phyloP scores from a whole-genome alignment of 2,113 vertebrate species.

The Stercorarius parasiticus region DNA sequence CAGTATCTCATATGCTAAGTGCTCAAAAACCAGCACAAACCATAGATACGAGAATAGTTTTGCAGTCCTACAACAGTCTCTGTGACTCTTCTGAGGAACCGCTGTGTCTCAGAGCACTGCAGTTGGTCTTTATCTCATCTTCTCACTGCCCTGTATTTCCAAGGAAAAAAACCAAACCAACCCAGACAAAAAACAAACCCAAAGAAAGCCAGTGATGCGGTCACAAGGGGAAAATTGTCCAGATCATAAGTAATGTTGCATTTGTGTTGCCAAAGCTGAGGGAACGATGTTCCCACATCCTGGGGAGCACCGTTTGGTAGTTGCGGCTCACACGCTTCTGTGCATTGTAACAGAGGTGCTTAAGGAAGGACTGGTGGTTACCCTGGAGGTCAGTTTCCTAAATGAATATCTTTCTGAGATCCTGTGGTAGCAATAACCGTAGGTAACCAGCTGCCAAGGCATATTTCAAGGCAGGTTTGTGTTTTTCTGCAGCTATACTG shows the following conservation, averaged over 20 bases:
- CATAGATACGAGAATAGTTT: background rate
- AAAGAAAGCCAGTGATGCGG: background rate
- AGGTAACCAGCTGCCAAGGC: background rate
- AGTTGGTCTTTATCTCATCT: background rate
- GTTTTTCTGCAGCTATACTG: background rate
- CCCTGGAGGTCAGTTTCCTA: background rate
- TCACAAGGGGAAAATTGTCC: background rate
- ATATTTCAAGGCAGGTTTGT: background rate
- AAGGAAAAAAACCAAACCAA: background rate
- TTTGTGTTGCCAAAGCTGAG: background rate
- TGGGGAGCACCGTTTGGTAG: background rate
- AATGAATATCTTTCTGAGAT: background rate
- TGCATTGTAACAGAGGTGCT: background rate
- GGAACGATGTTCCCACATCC: rapidly evolving
- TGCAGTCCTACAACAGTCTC: background rate
- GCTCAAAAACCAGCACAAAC: background rate
- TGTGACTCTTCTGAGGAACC: background rate
- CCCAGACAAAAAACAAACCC: too few species aligned
- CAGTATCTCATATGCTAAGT: background rate
- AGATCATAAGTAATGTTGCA: background rate
- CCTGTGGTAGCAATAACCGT: background rate
- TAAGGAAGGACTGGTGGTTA: background rate
- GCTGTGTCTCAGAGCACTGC: background rate
- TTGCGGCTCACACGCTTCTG: rapidly evolving
- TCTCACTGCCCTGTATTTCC: background rate